Evolutionary conservation across 2,888 invertebrate species (phyloP), one percentile per base, ranked within the genome.

Genomic region (Halictus ligatus): DNA sequence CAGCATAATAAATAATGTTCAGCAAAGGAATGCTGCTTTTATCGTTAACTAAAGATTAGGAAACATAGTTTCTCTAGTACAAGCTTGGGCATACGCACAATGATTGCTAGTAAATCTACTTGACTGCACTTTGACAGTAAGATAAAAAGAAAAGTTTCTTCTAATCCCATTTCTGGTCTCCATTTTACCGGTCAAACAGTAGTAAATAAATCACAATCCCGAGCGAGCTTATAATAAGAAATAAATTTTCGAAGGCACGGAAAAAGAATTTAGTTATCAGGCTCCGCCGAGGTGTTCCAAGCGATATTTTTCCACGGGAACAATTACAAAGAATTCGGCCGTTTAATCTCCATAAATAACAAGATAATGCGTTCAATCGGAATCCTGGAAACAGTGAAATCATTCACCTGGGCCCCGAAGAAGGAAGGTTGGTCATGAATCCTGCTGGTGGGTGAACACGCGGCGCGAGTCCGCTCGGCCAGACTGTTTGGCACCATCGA

Each of bases 401-500:
- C 81, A 89, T 89, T 89, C 86, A 74, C 50, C n/a, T 43, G n/a
- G 40, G 69, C 77, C 82, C 54, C 46, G 77, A 25, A 78, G 75
- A 74, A 77, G 29, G 50, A 76, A 54, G 54, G 84, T 81, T 69
- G 75, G 46, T 50, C 73, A 87, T 78, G 83, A 81, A 86, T 87
- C 80, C 80, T 67, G 71, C 72, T 12, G 67, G 67, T 5, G 48
- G 48, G 54, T 81, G 74, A 74, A 78, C 74, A 71, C 75, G 60
- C 77, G 84, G 48, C 71, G 81, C 75, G 58, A 78, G 80, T 84
- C 80, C 54, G 78, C 50, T 35, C 40, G 77, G 73, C 92, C 92
- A 93, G 93, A 93, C 93, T 93, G 93, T 92, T 92, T 92, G 93
- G 92, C 92, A 93, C 92, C 93, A 80, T 85, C 85, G 87, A 91